Conservation (phyloP, 2,113 vertebrate genomes). For the Hippopotamus amphibius region DNA sequence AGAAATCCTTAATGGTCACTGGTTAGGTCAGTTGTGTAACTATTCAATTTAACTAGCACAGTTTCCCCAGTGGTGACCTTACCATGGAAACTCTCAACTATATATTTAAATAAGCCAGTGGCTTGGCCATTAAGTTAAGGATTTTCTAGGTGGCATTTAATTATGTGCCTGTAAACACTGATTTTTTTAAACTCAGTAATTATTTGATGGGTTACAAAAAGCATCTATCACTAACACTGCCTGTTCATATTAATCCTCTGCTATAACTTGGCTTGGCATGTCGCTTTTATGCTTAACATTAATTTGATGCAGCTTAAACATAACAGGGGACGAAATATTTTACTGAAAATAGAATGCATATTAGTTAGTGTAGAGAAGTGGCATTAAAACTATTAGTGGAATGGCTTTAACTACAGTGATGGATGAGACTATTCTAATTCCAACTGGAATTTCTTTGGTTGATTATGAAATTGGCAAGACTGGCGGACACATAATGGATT, state of each 20-base stretch:
- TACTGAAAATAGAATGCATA: slow-evolving; percentile 22
- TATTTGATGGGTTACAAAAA: slow-evolving; percentile 61
- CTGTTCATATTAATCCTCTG: slow-evolving; percentile 56
- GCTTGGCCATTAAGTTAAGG: slow-evolving; percentile 63
- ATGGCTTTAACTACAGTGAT: neutral
- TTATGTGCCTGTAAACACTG: slow-evolving; percentile 58
- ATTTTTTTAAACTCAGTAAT: slow-evolving; percentile 9
- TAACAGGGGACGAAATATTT: slow-evolving; percentile 17
- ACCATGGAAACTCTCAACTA: slow-evolving; percentile 55
- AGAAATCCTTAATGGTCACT: slow-evolving; percentile 78
- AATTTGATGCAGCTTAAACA: slow-evolving; percentile 66
- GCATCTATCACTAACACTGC: slow-evolving; percentile 36
- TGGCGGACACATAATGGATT: slow-evolving; percentile 5
- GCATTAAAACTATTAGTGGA: neutral
- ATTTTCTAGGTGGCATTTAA: slow-evolving; percentile 74
- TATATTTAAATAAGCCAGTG: slow-evolving; percentile 64
- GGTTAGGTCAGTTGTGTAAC: slow-evolving; percentile 77
- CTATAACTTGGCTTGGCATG: slow-evolving; percentile 59
- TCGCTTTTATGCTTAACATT: slow-evolving; percentile 52
- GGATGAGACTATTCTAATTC: slow-evolving; percentile 25
- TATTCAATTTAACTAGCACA: slow-evolving; percentile 74
- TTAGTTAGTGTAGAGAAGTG: slow-evolving; percentile 28
- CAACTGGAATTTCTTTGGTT: slow-evolving; percentile 45
- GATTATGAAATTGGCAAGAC: slow-evolving; percentile 33
- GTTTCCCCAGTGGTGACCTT: slow-evolving; percentile 50